Conservation (phyloP, 2,797 vertebrate species). For the Alcedo quadribrachys region DNA sequence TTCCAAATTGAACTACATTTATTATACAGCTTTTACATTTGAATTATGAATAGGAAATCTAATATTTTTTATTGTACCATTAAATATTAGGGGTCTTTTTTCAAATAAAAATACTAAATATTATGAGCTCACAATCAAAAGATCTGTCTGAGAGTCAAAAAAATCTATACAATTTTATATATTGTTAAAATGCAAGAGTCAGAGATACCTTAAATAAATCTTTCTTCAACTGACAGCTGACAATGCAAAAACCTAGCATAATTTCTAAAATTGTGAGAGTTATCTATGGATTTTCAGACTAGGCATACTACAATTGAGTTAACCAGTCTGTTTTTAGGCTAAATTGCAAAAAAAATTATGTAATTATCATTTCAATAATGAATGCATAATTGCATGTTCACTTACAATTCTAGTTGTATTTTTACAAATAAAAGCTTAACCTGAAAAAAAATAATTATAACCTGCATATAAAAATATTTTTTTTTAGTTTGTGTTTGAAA, state of each 20-base stretch:
- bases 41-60: not conserved
- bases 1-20: not conserved
- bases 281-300: not conserved
- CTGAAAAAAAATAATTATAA: not conserved
- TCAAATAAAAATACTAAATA: not conserved
- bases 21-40: not conserved
- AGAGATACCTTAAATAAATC: not conserved
- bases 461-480: not conserved
- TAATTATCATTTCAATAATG: not conserved
- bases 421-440: not conserved
- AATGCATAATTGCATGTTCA: not conserved
- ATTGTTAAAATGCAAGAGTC: not conserved
- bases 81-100: not conserved
- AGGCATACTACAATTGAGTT: not conserved
- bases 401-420: not conserved
- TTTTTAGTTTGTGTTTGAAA: not conserved
- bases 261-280: not conserved
- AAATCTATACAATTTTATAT: not conserved
- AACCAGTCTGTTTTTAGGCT: not conserved
- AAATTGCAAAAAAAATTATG: not conserved
- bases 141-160: not conserved
- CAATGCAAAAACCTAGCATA: not conserved
- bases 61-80: not conserved
- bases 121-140: not conserved
- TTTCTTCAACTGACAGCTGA: not conserved